These are phyloP conservation scores for Drosophila pseudoananassae DNA, from an alignment of 1,140 invertebrate genomes.

Conservation along the genomic window DNA sequence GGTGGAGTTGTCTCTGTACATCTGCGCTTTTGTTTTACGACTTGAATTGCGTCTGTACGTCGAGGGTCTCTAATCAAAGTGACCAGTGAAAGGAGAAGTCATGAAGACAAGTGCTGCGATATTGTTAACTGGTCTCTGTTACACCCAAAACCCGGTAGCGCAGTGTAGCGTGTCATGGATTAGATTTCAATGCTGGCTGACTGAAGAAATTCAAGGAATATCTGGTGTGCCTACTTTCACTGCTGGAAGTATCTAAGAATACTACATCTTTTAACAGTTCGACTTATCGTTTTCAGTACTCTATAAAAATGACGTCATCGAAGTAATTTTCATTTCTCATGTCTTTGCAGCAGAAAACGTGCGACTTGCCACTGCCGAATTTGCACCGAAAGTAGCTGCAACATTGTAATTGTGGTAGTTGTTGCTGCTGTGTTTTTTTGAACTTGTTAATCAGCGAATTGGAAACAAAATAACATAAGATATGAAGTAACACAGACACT, in stretches of 20 bases:
- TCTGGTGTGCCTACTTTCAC: constrained; percentile 26
- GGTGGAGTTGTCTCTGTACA: constrained; percentile 11
- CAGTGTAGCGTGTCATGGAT: constrained; percentile 59
- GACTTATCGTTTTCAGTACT: background rate
- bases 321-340: constrained; percentile 38
- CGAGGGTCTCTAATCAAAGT: constrained; percentile 53
- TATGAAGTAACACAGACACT: constrained; percentile 67
- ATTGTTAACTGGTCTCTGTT: constrained; percentile 71
- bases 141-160: constrained; percentile 77
- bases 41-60: constrained; percentile 40
- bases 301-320: constrained; percentile 6
- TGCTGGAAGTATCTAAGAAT: background rate
- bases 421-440: constrained; percentile 62
- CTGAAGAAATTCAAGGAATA: constrained; percentile 36
- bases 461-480: constrained; percentile 78
- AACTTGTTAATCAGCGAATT: constrained; percentile 82
- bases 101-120: constrained; percentile 72
- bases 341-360: constrained; percentile 59
- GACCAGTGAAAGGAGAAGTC: constrained; percentile 75
- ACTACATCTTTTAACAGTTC: background rate
- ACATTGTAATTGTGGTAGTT: constrained; percentile 21
- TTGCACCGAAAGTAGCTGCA: constrained; percentile 63
- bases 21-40: constrained; percentile 68
- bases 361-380: constrained; percentile 59
- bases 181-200: constrained; percentile 40